Base-by-base conservation (phyloP, 2,113 vertebrate genomes). In the Cebidichthys violaceus region DNA sequence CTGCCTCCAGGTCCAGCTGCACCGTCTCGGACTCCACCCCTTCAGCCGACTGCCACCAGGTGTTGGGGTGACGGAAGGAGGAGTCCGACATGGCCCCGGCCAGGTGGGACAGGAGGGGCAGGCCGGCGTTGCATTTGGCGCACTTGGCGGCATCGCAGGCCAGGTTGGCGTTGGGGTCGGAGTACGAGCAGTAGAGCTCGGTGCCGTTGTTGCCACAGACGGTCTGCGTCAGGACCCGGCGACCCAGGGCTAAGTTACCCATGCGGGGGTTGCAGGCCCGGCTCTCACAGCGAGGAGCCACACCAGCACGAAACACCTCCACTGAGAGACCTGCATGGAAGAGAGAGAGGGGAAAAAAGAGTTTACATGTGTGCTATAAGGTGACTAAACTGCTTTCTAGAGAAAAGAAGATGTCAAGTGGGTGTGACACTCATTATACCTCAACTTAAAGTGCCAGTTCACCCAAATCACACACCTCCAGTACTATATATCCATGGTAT, bases 11-110 rank as follows among this genome's bases (percentile, higher is more conserved):
- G 92, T 99, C 96, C 89, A 99, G 91, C 88, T 95, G 97, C 91
- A 98, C 95, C 84, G 92, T 97, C 90, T 99, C 98, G 0, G 72
- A 90, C 68, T 92, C 84, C 2, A 88, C 93, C 0, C 94, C 95
- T 70, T 87, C 94, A 0, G 97, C 96, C 0, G 98, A 98, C 93
- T 99, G 98, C 98, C 98, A 99, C 98, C 98, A 99, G 0, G 97
- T 99, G 80, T 95, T 95, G 9, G 98, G 98, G 77, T 95, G 95
- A 55, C 94, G 95, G 95, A 99, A 99, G 2, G 98, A 95, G 0
- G 98, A 99, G 91, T 99, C 98, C 0, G 96, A 97, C 98, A 99
- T 99, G 89, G 96, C 96, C 0, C 95, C 89, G 0, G 98, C 89
- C 20, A 94, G 95, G 86, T 99, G 98, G 41, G 97, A 94, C 81